Conservation (phyloP, 2,888 invertebrate genomes). For the Bellardia pandia region DNA sequence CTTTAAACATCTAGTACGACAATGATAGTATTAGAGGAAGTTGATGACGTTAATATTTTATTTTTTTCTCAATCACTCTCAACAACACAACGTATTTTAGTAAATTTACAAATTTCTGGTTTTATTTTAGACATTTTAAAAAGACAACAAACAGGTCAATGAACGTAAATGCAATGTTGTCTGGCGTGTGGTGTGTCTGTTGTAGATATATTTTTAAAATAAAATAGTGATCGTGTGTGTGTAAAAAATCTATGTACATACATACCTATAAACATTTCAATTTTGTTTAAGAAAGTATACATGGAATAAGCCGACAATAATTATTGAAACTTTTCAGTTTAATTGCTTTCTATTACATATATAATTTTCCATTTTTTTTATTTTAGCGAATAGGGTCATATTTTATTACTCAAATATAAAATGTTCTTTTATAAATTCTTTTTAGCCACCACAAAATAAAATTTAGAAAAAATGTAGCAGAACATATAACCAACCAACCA, state of each 20-base stretch:
- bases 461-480: background rate
- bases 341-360: too few relatives aligned
- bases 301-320: background rate
- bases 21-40: background rate
- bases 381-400: background rate
- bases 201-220: background rate
- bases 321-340: background rate
- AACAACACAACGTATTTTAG: slow-evolving; percentile 3
- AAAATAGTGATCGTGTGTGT: background rate
- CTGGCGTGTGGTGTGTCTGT: background rate
- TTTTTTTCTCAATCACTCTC: background rate
- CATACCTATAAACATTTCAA: too few relatives aligned
- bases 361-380: too few relatives aligned
- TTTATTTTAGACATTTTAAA: slow-evolving; percentile 44
- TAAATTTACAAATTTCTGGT: slow-evolving; percentile 33
- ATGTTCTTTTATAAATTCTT: background rate
- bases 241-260: background rate
- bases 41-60: slow-evolving; percentile 25
- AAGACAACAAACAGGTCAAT: slow-evolving; percentile 45
- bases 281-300: background rate
- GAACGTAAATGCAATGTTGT: slow-evolving; percentile 46
- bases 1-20: background rate
- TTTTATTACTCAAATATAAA: background rate
- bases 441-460: background rate
- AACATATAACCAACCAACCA: background rate